Conservation (phyloP, 2,797 vertebrate genomes). For the Telmatherina bonti region DNA sequence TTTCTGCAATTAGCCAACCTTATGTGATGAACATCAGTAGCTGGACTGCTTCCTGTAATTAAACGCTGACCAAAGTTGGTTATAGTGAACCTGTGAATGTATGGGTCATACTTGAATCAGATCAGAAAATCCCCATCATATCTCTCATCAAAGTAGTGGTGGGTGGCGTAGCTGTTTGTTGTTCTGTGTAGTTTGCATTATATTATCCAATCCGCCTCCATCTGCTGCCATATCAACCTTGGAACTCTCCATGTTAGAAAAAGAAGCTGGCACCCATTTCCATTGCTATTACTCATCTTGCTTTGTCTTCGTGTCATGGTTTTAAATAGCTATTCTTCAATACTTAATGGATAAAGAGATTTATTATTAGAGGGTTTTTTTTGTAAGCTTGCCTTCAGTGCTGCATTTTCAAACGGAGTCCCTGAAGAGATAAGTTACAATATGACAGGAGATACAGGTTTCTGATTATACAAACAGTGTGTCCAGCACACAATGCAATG, state of each 20-base stretch:
- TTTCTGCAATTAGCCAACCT: conserved; percentile 5
- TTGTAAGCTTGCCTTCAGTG: conserved; percentile 40
- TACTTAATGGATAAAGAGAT: conserved; percentile 11
- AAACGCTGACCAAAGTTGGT: conserved; percentile 28
- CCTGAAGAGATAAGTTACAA: conserved; percentile 44
- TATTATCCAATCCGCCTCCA: conserved; percentile 49
- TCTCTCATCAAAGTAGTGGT: conserved; percentile 25
- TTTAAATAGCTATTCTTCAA: conserved; percentile 38
- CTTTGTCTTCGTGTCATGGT: conserved; percentile 6
- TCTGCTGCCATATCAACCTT: conserved; percentile 45
- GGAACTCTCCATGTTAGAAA: conserved; percentile 25
- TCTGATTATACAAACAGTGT: conserved; percentile 41
- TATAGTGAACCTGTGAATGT: not conserved
- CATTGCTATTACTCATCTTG: conserved; percentile 32
- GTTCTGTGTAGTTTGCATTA: conserved; percentile 30
- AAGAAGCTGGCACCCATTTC: conserved; percentile 16
- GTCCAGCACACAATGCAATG: conserved; percentile 37
- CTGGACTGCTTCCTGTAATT: conserved; percentile 31
- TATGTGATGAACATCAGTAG: conserved; percentile 18
- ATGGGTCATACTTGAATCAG: conserved; percentile 14
- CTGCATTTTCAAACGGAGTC: conserved; percentile 36
- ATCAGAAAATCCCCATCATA: conserved; percentile 7
- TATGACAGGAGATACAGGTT: conserved; percentile 39
- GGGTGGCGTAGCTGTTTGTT: conserved; percentile 28
- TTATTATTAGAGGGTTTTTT: conserved; percentile 6